Conservation (phyloP, 2,797 vertebrate species). For the Channa striata region DNA sequence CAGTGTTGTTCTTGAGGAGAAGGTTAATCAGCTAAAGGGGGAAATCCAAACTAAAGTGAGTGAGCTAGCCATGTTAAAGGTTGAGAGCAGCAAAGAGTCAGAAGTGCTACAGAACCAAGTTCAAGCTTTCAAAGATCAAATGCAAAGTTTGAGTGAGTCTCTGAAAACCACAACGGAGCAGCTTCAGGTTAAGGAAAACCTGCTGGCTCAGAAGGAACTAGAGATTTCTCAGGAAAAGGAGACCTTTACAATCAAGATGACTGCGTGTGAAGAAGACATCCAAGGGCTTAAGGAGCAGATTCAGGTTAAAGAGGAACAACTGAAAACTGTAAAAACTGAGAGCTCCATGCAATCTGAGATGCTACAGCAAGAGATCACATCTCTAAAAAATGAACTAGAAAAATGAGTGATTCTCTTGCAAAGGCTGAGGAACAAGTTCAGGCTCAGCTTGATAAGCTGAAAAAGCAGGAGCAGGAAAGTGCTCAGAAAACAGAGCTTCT, state of each 20-base stretch:
- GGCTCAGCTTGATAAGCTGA: constrained; percentile 35
- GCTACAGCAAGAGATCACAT: constrained; percentile 37
- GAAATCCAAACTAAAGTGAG: constrained; percentile 50
- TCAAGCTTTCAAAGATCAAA: constrained; percentile 40
- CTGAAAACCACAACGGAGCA: constrained; percentile 54
- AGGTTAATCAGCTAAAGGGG: constrained; percentile 4
- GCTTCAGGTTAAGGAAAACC: constrained; percentile 53
- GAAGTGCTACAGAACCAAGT: constrained; percentile 61
- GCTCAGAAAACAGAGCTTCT: constrained; percentile 40
- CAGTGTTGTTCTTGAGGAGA: constrained; percentile 10
- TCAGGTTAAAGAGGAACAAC: constrained; percentile 52
- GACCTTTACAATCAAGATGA: constrained; percentile 21
- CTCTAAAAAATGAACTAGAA: constrained; percentile 52
- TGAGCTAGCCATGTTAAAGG: constrained; percentile 24
- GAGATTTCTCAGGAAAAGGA: constrained; percentile 58
- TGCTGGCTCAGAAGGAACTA: constrained; percentile 56
- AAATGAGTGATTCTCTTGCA: constrained; percentile 37
- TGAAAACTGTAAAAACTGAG: constrained; percentile 37
- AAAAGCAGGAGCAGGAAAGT: constrained; percentile 51
- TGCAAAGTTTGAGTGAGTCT: constrained; percentile 42
- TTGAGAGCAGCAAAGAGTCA: constrained; percentile 27
- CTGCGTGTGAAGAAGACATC: constrained; percentile 69
- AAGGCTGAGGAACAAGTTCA: constrained; percentile 56
- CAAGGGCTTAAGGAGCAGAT: constrained; percentile 46
- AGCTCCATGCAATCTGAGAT: constrained; percentile 26